These are phyloP conservation scores for Dicranocentrus wangi DNA, from an alignment of 2,888 invertebrate species.

Conservation along the genomic window DNA sequence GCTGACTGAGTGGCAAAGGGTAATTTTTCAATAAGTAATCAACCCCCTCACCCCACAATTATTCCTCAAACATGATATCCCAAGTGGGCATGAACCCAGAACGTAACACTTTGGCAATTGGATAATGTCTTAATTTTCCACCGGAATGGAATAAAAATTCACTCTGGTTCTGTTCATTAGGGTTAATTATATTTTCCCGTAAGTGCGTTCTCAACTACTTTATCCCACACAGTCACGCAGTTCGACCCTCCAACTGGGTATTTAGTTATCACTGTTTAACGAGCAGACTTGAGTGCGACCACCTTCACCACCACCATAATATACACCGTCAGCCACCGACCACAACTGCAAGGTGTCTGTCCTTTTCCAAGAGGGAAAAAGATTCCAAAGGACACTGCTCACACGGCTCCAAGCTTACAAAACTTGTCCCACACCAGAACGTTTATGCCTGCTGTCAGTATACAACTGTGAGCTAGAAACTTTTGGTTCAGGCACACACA, in stretches of 20 bases:
- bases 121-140: slow-evolving; percentile 50
- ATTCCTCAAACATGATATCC: slow-evolving; percentile 26
- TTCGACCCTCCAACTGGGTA: not conserved
- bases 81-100: too few species aligned
- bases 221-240: not conserved
- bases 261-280: not conserved
- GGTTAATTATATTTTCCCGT: slow-evolving; percentile 6
- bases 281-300: slow-evolving; percentile 17
- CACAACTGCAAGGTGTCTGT: slow-evolving; percentile 61
- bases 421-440: slow-evolving; percentile 33
- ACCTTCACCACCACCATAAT: slow-evolving; percentile 31
- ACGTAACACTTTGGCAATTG: not conserved
- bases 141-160: not conserved
- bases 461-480: not conserved
- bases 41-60: slow-evolving; percentile 38
- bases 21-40: slow-evolving; percentile 46
- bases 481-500: slow-evolving; percentile 6
- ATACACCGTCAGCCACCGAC: slow-evolving; percentile 56
- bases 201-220: not conserved
- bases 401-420: too few species aligned
- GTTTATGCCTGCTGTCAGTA: slow-evolving; percentile 44
- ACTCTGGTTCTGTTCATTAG: not conserved
- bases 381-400: slow-evolving; percentile 59
- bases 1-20: slow-evolving; percentile 2
- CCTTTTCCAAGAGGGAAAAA: slow-evolving; percentile 51